Evolutionary conservation across 2,888 invertebrate genomes (phyloP).

Genomic region (Congeria kusceri): DNA sequence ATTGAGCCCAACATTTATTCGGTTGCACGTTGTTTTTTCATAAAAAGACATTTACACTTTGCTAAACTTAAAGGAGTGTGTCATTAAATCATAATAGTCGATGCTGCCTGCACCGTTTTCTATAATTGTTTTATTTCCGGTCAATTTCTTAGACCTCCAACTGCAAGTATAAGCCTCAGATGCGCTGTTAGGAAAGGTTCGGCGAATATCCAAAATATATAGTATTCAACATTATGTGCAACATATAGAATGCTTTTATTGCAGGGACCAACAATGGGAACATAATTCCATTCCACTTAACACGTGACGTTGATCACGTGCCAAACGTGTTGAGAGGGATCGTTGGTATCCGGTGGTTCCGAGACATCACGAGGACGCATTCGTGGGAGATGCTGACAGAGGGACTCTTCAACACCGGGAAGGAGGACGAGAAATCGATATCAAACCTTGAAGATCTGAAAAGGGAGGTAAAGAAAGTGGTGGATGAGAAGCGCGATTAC

Average conservation of each 20-base stretch:
- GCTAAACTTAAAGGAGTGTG: too few relatives aligned
- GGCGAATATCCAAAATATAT: too few relatives aligned
- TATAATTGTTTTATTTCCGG: too few relatives aligned
- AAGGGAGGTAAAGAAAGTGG: conserved; percentile 12
- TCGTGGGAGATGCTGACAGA: conserved; percentile 44
- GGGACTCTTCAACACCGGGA: conserved; percentile 23
- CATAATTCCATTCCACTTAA: conserved; percentile 55
- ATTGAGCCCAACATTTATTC: too few relatives aligned
- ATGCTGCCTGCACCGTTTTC: too few relatives aligned
- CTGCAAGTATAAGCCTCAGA: too few relatives aligned
- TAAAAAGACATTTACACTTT: too few relatives aligned
- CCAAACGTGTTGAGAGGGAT: conserved; percentile 54
- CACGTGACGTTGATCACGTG: conserved; percentile 40
- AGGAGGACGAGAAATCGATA: not conserved
- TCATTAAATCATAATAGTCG: too few relatives aligned
- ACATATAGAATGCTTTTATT: conserved; percentile 5
- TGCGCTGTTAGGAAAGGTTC: too few relatives aligned
- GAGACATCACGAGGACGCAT: conserved; percentile 29
- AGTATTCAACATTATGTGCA: too few relatives aligned
- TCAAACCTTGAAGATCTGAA: conserved; percentile 16
- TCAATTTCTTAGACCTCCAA: too few relatives aligned
- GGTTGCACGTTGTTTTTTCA: too few relatives aligned
- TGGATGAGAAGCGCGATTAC: conserved; percentile 26
- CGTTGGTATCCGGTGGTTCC: conserved; percentile 58
- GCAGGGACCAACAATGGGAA: conserved; percentile 54